Evolutionary conservation across 2,113 vertebrate genomes (phyloP), one percentile per base, ranked within the genome.

Genomic region (Malurus melanocephalus): DNA sequence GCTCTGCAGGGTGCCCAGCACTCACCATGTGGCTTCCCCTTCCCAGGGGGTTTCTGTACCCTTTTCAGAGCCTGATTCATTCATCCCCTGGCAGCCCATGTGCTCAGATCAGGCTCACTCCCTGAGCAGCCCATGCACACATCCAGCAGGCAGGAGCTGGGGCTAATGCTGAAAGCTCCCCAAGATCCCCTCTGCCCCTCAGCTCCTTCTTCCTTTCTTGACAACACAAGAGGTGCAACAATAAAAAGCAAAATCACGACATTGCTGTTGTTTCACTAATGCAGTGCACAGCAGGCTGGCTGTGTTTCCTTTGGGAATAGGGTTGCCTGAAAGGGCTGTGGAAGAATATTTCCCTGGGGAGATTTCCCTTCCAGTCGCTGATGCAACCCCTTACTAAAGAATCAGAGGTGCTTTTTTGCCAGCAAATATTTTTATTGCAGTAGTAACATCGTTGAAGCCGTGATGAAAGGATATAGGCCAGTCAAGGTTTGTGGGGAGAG

Each of bases 401-500:
- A 79, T 59, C 38, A 59, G 59, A 61, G 52, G 45, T 2, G 4
- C 5, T 72, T 22, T 30, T 84, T 90, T 88, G 59, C 80, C 71
- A 69, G 46, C 23, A 90, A 89, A 43, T 88, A 45, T 79, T 94
- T 92, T 89, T 85, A 76, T 72, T 92, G 84, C 64, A 62, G 84
- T 55, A 90, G 89, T 76, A 82, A 79, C 81, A 76, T 55, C 73
- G 71, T 53, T 81, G 67, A 93, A 75, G 59, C 40, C 0, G 3
- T 80, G 84, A 76, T 82, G 92, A 95, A 94, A 95, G 87, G 87
- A 93, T 93, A 61, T 55, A 89, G 56, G 38, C 71, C 64, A 93
- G 78, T 95, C 91, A 88, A 93, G 78, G 78, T 90, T 95, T 93
- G 94, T 59, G 87, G 59, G 43, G 33, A 69, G 59, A 90, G 94